Evolutionary conservation across 2,113 vertebrate genomes (phyloP).

Genomic region (Girardinichthys multiradiatus): DNA sequence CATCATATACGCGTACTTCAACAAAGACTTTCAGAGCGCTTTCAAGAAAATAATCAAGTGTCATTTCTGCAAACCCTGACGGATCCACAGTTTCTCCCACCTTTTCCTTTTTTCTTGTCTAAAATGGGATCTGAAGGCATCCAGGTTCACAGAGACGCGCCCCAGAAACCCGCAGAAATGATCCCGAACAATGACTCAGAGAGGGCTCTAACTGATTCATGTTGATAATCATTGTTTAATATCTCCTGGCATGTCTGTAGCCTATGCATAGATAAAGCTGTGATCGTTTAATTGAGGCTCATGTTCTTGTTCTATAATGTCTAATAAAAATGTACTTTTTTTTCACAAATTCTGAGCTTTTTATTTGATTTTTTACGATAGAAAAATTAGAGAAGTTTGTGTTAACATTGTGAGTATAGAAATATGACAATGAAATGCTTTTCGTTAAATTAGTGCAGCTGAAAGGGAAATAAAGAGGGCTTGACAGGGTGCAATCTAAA

Average conservation of each 20-base stretch:
- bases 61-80: conserved; percentile 89
- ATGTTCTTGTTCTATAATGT: conserved; percentile 54
- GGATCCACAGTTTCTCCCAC: background rate
- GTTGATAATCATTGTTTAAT: conserved; percentile 28
- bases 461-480: too few species aligned
- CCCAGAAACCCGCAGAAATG: background rate
- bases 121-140: background rate
- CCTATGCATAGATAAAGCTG: conserved; percentile 57
- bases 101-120: background rate
- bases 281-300: conserved; percentile 49
- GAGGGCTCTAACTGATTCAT: conserved; percentile 18
- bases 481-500: too few species aligned
- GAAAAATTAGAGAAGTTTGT: background rate
- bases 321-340: conserved; percentile 61
- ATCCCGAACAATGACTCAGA: background rate
- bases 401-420: too few species aligned
- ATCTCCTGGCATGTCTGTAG: conserved; percentile 43
- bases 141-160: background rate
- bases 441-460: too few species aligned
- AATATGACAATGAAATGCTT: too few species aligned
- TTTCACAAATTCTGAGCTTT: conserved; percentile 6
- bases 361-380: conserved; percentile 2
- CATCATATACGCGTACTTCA: conserved; percentile 99
- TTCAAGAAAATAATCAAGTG: conserved; percentile 98
- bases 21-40: conserved; percentile 97